Percentiles rank a stretch among this genome's conserved stretches.
Conservation (phyloP, 2,888 invertebrate species). For the Lycaena phlaeas region DNA sequence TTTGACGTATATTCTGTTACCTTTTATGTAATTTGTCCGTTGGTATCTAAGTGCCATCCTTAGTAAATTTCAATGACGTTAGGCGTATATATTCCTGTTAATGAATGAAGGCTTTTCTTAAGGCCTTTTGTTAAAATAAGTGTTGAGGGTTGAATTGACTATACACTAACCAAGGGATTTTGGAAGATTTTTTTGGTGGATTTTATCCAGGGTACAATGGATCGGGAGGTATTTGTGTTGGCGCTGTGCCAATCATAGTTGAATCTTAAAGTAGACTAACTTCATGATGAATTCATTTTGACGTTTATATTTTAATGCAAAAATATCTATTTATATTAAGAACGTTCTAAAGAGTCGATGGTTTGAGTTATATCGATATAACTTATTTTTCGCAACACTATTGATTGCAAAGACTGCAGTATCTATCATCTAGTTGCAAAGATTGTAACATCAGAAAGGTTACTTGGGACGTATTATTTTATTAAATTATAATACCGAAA, state of each 20-base stretch:
- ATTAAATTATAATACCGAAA: not conserved
- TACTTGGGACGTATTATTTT: not conserved
- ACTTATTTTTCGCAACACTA: not conserved
- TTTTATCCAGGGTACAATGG: constrained; percentile 14
- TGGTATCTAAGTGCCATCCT: constrained; percentile 5
- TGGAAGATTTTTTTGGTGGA: not conserved
- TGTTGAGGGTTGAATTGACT: not conserved
- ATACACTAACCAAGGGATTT: not conserved
- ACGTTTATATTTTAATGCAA: not conserved
- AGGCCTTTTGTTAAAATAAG: not conserved
- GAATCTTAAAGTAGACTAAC: not conserved
- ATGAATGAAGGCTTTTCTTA: not conserved
- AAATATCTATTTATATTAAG: not conserved
- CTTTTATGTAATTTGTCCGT: not conserved
- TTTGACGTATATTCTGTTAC: too few species aligned
- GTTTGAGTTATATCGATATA: not conserved
- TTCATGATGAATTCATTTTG: not conserved
- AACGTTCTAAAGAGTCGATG: not conserved
- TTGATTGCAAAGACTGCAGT: constrained; percentile 5
- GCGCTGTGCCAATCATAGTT: not conserved
- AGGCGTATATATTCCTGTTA: not conserved
- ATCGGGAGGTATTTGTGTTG: not conserved
- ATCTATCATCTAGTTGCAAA: constrained; percentile 4
- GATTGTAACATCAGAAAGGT: not conserved
- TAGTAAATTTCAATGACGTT: constrained; percentile 2